A percentile compares a stretch with the other conserved stretches of the same genome.
phyloP scores from a whole-genome alignment of 2,113 vertebrate species.

The Axis porcinus region DNA sequence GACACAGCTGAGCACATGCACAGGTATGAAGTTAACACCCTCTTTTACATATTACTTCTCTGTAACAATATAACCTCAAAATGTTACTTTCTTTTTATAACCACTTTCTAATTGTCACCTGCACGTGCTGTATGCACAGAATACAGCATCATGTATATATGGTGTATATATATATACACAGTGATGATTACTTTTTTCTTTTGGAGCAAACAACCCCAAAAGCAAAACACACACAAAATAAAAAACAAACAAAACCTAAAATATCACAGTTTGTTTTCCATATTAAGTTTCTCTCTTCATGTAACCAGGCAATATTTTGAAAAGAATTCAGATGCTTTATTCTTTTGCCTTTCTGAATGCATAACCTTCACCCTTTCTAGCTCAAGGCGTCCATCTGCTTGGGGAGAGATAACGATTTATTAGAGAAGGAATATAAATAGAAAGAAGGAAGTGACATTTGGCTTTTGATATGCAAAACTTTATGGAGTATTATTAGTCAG shows the following conservation, averaged over 20 bases:
- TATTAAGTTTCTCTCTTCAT: neutral
- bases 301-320: neutral
- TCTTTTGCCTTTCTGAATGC: conserved; percentile 44
- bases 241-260: neutral
- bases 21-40: neutral
- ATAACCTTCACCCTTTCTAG: conserved; percentile 1
- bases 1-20: neutral
- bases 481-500: neutral
- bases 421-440: conserved; percentile 7
- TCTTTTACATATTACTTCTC: neutral
- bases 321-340: conserved; percentile 20
- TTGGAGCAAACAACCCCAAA: neutral
- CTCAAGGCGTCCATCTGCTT: conserved; percentile 9
- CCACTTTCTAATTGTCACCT: neutral
- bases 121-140: neutral
- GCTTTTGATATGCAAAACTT: conserved; percentile 24
- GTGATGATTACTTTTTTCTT: neutral
- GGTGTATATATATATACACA: neutral
- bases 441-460: conserved; percentile 30
- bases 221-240: neutral
- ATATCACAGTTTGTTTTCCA: neutral
- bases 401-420: neutral
- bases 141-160: neutral
- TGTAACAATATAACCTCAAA: neutral
- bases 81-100: neutral